A percentile compares a stretch with the other conserved stretches of the same genome.
phyloP scores from a whole-genome alignment of 1,140 invertebrate genomes.

The Drepana arcuata region DNA sequence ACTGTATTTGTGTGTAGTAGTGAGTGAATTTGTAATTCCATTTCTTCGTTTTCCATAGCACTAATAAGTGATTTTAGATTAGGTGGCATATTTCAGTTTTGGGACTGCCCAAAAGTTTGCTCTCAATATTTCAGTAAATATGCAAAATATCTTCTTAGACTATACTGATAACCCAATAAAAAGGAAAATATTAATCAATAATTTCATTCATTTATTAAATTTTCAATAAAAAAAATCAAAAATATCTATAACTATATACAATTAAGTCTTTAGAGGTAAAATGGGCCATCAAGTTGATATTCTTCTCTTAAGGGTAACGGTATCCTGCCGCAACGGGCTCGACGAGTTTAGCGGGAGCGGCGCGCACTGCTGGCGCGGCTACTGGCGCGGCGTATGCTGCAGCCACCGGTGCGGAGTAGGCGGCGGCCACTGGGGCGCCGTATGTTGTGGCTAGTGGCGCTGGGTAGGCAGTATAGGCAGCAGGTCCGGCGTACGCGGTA shows the following conservation, averaged over 20 bases:
- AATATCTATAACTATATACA: constrained; percentile 44
- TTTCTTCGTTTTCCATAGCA: no score
- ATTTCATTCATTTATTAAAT: constrained; percentile 9
- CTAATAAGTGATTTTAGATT: no score
- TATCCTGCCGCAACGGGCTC: constrained; percentile 39
- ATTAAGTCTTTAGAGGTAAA: constrained; percentile 39
- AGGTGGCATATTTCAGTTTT: no score
- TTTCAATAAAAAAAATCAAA: constrained; percentile 16
- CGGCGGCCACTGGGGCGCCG: constrained; percentile 5
- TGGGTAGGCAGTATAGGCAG: constrained; percentile 21
- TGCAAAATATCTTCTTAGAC: no score
- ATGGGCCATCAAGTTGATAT: constrained; percentile 25
- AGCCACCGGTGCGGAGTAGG: constrained; percentile 7
- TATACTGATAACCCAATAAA: no score
- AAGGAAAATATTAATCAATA: not conserved
- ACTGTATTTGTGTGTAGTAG: no score
- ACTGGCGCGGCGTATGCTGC: constrained; percentile 17
- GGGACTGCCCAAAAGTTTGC: no score
- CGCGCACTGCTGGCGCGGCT: constrained; percentile 22
- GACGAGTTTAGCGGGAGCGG: constrained; percentile 40
- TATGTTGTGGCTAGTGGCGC: constrained; percentile 12
- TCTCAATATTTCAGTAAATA: no score
- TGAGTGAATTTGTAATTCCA: no score
- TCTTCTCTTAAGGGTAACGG: constrained; percentile 40
- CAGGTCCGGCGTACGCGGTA: constrained; percentile 19